Evolutionary conservation across 2,113 vertebrate genomes (phyloP).

Genomic region (Hydrochoerus hydrochaeris): DNA sequence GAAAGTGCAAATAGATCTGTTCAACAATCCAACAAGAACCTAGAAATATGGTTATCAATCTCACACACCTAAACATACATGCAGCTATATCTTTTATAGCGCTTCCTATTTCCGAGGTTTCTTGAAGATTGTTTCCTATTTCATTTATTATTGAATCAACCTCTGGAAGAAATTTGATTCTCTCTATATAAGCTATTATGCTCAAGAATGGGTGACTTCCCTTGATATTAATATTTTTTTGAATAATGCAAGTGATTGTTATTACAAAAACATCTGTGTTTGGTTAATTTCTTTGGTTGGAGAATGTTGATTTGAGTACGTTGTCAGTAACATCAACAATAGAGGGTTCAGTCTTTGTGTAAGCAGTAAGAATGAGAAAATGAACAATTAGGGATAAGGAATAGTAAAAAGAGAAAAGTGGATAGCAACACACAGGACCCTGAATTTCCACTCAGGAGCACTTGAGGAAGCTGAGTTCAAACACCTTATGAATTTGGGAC

Average conservation of each 20-base stretch:
- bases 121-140: constrained; percentile 54
- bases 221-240: constrained; percentile 32
- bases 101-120: too few relatives aligned
- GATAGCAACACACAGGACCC: background rate
- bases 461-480: background rate
- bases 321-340: background rate
- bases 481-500: background rate
- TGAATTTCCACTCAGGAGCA: background rate
- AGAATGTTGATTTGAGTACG: background rate
- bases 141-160: constrained; percentile 62
- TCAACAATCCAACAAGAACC: too few relatives aligned
- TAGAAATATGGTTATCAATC: too few relatives aligned
- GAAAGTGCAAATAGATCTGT: too few relatives aligned
- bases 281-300: background rate
- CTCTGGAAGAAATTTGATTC: constrained; percentile 26
- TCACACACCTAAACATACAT: too few relatives aligned
- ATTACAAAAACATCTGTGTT: background rate
- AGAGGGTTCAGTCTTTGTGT: background rate
- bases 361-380: background rate
- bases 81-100: too few relatives aligned
- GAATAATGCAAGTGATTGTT: constrained; percentile 16
- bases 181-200: background rate
- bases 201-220: background rate
- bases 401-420: background rate
- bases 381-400: background rate